phyloP scores from a whole-genome alignment of 1,140 invertebrate species.

The Platorchestia sp. region DNA sequence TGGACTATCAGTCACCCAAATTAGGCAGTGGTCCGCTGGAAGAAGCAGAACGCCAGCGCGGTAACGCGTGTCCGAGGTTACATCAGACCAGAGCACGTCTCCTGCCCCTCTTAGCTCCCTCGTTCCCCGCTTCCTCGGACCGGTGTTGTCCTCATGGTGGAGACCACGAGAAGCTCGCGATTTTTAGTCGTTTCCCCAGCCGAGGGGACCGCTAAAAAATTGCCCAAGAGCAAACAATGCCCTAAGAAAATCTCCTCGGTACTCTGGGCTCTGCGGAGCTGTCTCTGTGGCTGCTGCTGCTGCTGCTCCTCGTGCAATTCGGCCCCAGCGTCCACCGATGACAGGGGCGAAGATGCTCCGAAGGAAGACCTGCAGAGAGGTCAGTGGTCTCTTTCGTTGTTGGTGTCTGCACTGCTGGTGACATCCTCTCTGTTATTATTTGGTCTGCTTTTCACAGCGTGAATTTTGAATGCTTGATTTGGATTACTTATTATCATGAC shows the following conservation, averaged over 20 bases:
- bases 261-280: constrained; percentile 17
- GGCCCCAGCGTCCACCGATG: not conserved
- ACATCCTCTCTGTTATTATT: too few relatives aligned
- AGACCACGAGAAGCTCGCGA: constrained; percentile 26
- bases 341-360: not conserved
- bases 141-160: constrained; percentile 34
- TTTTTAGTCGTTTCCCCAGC: not conserved
- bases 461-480: too few relatives aligned
- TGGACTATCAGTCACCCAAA: not conserved
- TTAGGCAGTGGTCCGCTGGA: not conserved
- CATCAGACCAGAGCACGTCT: not conserved
- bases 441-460: too few relatives aligned
- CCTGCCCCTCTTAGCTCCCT: too few relatives aligned
- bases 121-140: not conserved
- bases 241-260: constrained; percentile 41
- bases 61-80: not conserved
- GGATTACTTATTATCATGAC: too few relatives aligned
- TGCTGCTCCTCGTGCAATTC: not conserved
- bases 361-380: not conserved
- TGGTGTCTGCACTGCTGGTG: not conserved
- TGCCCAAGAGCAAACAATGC: constrained; percentile 39
- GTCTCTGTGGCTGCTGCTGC: constrained; percentile 35
- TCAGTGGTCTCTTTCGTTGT: not conserved
- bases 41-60: not conserved
- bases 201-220: not conserved